A percentile compares a stretch with the other conserved stretches of the same genome.
Conservation (phyloP, 1,140 invertebrate species). For the Grapholita molesta region DNA sequence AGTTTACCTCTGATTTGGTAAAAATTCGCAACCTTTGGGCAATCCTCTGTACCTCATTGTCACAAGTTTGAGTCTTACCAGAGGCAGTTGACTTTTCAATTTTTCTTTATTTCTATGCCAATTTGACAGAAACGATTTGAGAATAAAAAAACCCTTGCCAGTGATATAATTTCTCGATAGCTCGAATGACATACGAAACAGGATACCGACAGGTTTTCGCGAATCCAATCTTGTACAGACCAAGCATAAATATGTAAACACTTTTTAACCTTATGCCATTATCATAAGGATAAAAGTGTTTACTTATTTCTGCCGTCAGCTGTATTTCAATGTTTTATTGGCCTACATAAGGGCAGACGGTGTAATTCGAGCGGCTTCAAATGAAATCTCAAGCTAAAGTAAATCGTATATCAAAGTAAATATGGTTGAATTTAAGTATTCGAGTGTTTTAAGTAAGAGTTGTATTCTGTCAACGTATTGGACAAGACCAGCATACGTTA, state of each 20-base stretch:
- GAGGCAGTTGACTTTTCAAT: no score
- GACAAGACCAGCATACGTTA: constrained; percentile 7
- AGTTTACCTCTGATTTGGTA: no score
- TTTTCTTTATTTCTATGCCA: no score
- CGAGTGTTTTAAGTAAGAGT: not conserved
- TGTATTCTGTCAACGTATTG: constrained; percentile 6
- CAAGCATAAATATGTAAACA: no score
- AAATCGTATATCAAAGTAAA: no score
- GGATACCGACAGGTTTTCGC: not conserved
- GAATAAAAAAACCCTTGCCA: not conserved
- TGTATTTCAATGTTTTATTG: constrained; percentile 16
- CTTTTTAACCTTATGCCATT: no score
- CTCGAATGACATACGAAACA: constrained; percentile 1
- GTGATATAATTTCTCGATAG: not conserved
- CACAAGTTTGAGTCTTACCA: no score
- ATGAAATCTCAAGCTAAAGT: not conserved
- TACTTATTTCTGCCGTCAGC: no score
- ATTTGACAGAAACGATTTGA: no score
- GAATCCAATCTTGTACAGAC: constrained; percentile 4
- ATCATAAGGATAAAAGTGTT: no score
- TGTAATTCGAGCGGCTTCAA: constrained; percentile 5
- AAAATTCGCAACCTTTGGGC: no score
- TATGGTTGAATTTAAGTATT: not conserved
- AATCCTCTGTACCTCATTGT: no score
- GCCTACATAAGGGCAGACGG: not conserved